Conservation (phyloP, 2,888 invertebrate species). For the Ormyrus rosae region DNA sequence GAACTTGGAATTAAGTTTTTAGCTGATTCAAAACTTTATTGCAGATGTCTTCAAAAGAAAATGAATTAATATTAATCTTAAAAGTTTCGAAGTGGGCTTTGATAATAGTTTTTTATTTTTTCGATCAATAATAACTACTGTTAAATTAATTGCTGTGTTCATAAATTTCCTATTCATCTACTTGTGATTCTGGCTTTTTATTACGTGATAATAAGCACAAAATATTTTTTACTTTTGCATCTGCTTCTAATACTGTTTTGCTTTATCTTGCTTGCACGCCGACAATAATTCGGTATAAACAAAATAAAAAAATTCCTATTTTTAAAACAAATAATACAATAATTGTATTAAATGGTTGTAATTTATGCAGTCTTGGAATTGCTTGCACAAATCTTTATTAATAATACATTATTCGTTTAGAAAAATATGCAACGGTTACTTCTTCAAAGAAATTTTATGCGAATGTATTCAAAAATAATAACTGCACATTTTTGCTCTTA, state of each 20-base stretch:
- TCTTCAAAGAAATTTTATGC: too few relatives aligned
- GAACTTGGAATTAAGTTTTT: too few relatives aligned
- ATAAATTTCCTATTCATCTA: background rate
- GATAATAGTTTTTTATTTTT: background rate
- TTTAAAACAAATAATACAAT: background rate
- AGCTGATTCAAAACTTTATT: too few relatives aligned
- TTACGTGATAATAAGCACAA: constrained; percentile 8
- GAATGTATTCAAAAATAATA: too few relatives aligned
- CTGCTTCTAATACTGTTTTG: background rate
- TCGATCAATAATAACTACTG: constrained; percentile 20
- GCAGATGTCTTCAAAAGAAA: too few relatives aligned
- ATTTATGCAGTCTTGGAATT: constrained; percentile 11
- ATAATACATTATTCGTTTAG: background rate
- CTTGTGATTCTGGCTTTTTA: constrained; percentile 27
- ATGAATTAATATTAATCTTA: background rate
- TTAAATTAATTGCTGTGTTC: constrained; percentile 31
- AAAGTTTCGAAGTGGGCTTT: constrained; percentile 17
- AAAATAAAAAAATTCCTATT: background rate
- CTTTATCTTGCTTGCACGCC: constrained; percentile 11
- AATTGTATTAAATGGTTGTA: background rate
- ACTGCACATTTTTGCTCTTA: too few relatives aligned
- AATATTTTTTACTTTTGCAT: constrained; percentile 12
- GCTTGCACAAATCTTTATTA: constrained; percentile 2
- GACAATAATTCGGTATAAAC: constrained; percentile 27
- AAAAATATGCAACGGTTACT: too few relatives aligned